Percentiles rank a stretch among this genome's conserved stretches.
Evolutionary conservation across 2,797 vertebrate genomes (phyloP).

Genomic region (Ctenochaetus hawaiiensis): DNA sequence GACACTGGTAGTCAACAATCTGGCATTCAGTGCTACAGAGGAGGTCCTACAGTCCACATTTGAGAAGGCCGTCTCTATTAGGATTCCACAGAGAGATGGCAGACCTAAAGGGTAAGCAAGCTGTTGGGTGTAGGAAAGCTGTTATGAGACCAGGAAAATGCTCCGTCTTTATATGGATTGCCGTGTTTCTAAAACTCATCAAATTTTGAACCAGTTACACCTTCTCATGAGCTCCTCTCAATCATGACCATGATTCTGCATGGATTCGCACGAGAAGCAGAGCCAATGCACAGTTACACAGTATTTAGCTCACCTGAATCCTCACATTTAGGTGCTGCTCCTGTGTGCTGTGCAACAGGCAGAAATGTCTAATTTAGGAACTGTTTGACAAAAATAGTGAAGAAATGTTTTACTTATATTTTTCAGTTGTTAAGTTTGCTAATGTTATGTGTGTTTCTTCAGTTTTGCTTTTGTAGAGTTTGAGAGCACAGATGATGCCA

Average conservation of each 20-base stretch:
- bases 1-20: conserved; percentile 94
- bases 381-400: neutral
- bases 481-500: conserved; percentile 91
- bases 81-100: conserved; percentile 93
- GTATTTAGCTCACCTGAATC: no score
- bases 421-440: neutral
- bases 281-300: conserved; percentile 47
- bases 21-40: conserved; percentile 92
- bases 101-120: conserved; percentile 90
- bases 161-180: neutral
- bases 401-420: neutral
- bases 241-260: conserved; percentile 84
- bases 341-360: conserved; percentile 76
- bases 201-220: neutral
- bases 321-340: conserved; percentile 16
- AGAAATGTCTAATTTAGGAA: neutral
- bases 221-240: conserved; percentile 95
- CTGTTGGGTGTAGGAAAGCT: neutral
- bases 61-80: conserved; percentile 92
- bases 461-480: conserved; percentile 96
- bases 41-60: conserved; percentile 92
- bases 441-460: neutral
- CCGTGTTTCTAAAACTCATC: neutral
- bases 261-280: conserved; percentile 90
- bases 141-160: neutral